Evolutionary conservation across 2,113 vertebrate species (phyloP).

Genomic region (Salminus brasiliensis): DNA sequence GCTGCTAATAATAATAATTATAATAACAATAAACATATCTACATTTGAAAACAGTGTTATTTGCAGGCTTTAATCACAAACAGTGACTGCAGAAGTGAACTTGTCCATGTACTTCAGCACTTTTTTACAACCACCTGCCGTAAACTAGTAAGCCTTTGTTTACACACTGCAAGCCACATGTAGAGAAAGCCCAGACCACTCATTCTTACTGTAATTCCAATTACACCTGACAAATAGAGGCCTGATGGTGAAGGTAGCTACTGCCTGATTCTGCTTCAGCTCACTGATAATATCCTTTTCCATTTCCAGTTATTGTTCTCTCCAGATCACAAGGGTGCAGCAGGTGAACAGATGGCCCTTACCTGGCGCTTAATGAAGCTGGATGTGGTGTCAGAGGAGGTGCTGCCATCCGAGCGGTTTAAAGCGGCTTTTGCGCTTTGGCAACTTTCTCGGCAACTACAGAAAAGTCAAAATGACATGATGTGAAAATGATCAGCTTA

Average conservation of each 20-base stretch:
- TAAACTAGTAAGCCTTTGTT: not conserved
- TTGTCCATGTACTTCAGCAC: not conserved
- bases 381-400: conserved; percentile 83
- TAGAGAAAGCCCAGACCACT: no score
- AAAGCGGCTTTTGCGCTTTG: conserved; percentile 83
- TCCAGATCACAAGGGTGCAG: not conserved
- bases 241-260: no score
- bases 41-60: no score
- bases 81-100: not conserved
- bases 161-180: not conserved
- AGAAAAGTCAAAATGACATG: conserved; percentile 7
- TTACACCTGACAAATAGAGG: no score
- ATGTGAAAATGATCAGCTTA: not conserved
- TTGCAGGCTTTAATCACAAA: no score
- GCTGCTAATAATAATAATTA: no score
- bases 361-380: conserved; percentile 85
- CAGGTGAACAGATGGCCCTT: not conserved
- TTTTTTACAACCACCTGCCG: not conserved
- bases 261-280: no score
- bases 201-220: no score
- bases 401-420: conserved; percentile 86
- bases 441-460: conserved; percentile 81
- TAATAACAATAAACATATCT: no score
- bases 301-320: not conserved
- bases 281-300: no score